phyloP scores from a whole-genome alignment of 2,797 vertebrate genomes.

The Pseudochromis fuscus region DNA sequence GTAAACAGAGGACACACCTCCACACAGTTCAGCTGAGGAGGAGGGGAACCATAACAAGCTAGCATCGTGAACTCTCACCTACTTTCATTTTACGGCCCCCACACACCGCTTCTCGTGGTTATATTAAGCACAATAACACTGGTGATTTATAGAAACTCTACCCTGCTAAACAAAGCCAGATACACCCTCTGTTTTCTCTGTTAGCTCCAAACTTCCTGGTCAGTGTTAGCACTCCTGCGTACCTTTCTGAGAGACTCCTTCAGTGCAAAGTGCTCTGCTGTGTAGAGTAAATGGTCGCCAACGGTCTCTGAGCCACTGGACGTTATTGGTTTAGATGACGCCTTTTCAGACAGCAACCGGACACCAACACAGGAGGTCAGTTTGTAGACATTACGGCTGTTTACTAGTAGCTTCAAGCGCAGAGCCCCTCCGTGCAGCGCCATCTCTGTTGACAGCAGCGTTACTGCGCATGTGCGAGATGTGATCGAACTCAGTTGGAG shows the following conservation, averaged over 20 bases:
- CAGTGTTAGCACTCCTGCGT: conserved; percentile 49
- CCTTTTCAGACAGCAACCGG: conserved; percentile 70
- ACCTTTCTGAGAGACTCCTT: conserved; percentile 86
- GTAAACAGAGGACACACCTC: no score
- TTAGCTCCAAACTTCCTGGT: not conserved
- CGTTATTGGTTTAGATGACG: conserved; percentile 66
- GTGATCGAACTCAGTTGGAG: not conserved
- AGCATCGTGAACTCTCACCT: conserved; percentile 62
- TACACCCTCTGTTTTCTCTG: not conserved
- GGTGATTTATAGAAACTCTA: not conserved
- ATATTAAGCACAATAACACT: not conserved
- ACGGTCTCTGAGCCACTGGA: conserved; percentile 21
- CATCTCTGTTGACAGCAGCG: conserved; percentile 62
- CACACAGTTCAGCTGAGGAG: not conserved
- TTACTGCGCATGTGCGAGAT: conserved; percentile 74
- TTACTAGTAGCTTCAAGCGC: conserved; percentile 21
- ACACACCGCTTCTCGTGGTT: not conserved
- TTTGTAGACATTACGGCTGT: conserved; percentile 36
- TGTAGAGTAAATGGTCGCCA: conserved; percentile 73
- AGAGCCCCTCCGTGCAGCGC: conserved; percentile 56
- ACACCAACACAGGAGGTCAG: conserved; percentile 32
- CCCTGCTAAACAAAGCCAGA: not conserved
- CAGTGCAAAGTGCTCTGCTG: conserved; percentile 78
- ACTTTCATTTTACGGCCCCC: conserved; percentile 41
- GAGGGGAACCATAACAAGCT: not conserved